A percentile compares a stretch with the other conserved stretches of the same genome.
phyloP scores from a whole-genome alignment of 2,888 invertebrate species.

The Scaptomyza polygonia region DNA sequence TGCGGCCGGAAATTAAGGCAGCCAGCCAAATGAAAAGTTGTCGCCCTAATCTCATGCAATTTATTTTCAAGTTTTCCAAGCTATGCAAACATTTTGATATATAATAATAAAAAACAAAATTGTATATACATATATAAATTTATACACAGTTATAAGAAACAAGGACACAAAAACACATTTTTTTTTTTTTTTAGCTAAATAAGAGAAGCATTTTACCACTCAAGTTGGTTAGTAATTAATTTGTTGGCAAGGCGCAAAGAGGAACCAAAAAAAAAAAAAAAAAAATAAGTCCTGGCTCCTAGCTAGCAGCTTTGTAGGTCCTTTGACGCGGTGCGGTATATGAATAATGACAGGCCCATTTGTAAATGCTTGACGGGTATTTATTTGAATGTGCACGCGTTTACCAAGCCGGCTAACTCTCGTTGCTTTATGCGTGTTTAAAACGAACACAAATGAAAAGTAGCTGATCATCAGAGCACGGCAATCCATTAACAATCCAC shows the following conservation, averaged over 20 bases:
- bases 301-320: constrained; percentile 20
- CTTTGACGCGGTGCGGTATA: constrained; percentile 45
- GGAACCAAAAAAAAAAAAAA: constrained; percentile 47
- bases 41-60: constrained; percentile 76
- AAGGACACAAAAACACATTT: constrained; percentile 30
- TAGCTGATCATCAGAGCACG: constrained; percentile 11
- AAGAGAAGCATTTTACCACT: constrained; percentile 76
- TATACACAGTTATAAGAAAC: constrained; percentile 14
- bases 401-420: constrained; percentile 5
- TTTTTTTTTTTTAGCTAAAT: constrained; percentile 51
- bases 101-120: constrained; percentile 54
- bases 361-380: constrained; percentile 66
- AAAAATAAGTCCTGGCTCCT: constrained; percentile 56
- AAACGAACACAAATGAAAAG: constrained; percentile 6
- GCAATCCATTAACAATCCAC: constrained; percentile 10
- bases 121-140: constrained; percentile 25
- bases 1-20: constrained; percentile 77
- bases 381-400: constrained; percentile 63
- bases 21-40: constrained; percentile 78
- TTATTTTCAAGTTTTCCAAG: constrained; percentile 68
- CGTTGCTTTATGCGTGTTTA: constrained; percentile 1
- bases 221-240: constrained; percentile 75
- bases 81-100: constrained; percentile 66
- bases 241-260: constrained; percentile 53
- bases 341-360: constrained; percentile 78